A percentile compares a stretch with the other conserved stretches of the same genome.
Conservation (phyloP, 1,140 invertebrate genomes). For the Ephestia elutella region DNA sequence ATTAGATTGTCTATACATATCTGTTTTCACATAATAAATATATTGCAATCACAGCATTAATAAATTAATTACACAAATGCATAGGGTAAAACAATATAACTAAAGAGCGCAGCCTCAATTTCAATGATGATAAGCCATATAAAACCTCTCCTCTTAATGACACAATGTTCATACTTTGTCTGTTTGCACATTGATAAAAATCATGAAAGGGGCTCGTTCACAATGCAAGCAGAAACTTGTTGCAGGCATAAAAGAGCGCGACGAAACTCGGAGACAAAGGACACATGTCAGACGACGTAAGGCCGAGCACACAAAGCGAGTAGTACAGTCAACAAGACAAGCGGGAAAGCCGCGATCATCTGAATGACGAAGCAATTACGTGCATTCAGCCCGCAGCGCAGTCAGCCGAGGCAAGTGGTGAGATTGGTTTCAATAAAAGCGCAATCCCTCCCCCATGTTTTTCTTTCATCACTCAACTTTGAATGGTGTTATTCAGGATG, state of each 20-base stretch:
- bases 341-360: conserved; percentile 62
- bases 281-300: conserved; percentile 55
- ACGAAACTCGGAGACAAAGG: conserved; percentile 58
- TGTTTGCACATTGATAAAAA: conserved; percentile 11
- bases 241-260: conserved; percentile 57
- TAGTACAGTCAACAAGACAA: conserved; percentile 69
- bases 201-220: conserved; percentile 10
- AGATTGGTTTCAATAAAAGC: conserved; percentile 73
- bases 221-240: conserved; percentile 50
- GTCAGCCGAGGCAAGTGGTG: conserved; percentile 66
- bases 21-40: no score
- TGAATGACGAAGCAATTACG: conserved; percentile 71
- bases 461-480: conserved; percentile 69
- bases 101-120: background rate
- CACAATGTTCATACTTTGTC: conserved; percentile 5
- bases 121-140: background rate
- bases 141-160: conserved; percentile 7
- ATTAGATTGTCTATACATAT: no score
- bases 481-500: conserved; percentile 61
- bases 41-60: conserved; percentile 15
- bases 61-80: conserved; percentile 24
- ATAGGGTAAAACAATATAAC: background rate
- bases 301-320: conserved; percentile 59
- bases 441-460: conserved; percentile 66
- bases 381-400: conserved; percentile 61